Base-by-base conservation (phyloP, 53 echinoderm and acorn worm genomes). In the Temnopleurus reevesii region DNA sequence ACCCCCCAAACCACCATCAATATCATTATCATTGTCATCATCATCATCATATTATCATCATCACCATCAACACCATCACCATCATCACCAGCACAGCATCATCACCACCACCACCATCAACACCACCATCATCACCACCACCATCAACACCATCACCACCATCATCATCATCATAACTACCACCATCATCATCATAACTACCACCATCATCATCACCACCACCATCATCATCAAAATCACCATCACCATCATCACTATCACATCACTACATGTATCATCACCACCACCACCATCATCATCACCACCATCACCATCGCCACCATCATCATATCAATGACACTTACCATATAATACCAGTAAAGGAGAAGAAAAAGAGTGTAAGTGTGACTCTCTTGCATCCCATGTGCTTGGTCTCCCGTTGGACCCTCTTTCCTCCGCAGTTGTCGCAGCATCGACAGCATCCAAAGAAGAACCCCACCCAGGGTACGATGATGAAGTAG, bases 401-500 rank as follows among this genome's bases (percentile, higher is more conserved):
- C 35, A 92, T 94, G 64, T 83, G 91, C 15, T 93, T 89, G 38
- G 91, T 92, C 55, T 91, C 92, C 45, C 81, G 80, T 77, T 97
- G 97, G 19, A 92, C 89, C 64, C 97, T 91, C 91, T 97, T 95
- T 0, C 97, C 97, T n/a, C 97, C 97, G 59, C 97, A 97, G 30
- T 91, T 90, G 76, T 91, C 86, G 60, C 98, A 97, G 80, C 95
- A 97, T n/a, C 98, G 93, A 53, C 98, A 97, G 71, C 93, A 94
- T 47, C 95, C 91, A 71, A 97, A 97, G 80, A 89, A 59, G 63
- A 92, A 34, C 8, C 91, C 95, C 27, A 92, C 49, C 41, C 89
- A 4, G 15, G 94, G 95, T 0, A 97, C 55, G 18, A 97, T 61
- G 38, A 97, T 30, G 86, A 94, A 76, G 89, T 89, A 90, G 12